Evolutionary conservation across 2,113 vertebrate species (phyloP).

Genomic region (Leptocoma aspasia): DNA sequence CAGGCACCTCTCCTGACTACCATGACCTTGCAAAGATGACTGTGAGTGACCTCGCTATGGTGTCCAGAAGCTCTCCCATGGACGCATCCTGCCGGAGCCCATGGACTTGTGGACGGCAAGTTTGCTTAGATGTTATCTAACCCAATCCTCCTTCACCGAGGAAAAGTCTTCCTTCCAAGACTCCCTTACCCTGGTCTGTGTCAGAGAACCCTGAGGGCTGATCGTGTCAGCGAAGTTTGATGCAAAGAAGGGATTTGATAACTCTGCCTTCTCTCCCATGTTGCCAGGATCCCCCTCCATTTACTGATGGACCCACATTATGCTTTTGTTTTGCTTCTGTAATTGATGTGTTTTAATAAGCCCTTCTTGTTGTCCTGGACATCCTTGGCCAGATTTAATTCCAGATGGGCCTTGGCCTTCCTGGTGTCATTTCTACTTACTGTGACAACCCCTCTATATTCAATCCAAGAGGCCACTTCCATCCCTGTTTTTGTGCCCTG

Average conservation of each 20-base stretch:
- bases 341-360: not conserved
- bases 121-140: not conserved
- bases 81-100: not conserved
- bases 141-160: not conserved
- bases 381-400: not conserved
- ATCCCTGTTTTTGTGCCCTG: not conserved
- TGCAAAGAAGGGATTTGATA: not conserved
- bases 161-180: not conserved
- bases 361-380: not conserved
- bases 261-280: not conserved
- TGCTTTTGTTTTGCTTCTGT: not conserved
- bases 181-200: not conserved
- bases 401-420: not conserved
- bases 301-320: not conserved
- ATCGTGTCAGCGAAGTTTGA: not conserved
- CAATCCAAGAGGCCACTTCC: not conserved
- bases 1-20: not conserved
- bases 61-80: not conserved
- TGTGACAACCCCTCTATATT: not conserved
- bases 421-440: not conserved
- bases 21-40: not conserved
- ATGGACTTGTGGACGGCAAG: not conserved
- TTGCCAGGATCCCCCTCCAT: not conserved
- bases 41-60: accelerated
- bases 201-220: not conserved